Evolutionary conservation across 2,888 invertebrate genomes (phyloP).

Genomic region (Drosophila putrida): DNA sequence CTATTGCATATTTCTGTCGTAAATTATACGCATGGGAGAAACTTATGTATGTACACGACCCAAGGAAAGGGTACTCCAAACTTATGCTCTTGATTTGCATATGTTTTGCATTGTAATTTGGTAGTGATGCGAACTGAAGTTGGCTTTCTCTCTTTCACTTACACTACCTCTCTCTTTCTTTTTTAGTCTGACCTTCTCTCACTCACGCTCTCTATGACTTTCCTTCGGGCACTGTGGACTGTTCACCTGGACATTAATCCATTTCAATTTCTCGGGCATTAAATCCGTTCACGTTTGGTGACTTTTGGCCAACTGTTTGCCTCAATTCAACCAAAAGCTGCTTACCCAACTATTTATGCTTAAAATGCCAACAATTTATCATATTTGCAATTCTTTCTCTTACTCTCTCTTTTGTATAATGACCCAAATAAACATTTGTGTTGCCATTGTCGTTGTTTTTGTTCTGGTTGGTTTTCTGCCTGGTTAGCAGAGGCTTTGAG

Average conservation of each 20-base stretch:
- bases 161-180: neutral
- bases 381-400: constrained; percentile 41
- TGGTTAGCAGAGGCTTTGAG: constrained; percentile 13
- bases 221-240: neutral
- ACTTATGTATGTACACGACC: constrained; percentile 23
- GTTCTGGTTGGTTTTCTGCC: constrained; percentile 9
- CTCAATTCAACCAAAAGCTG: constrained; percentile 17
- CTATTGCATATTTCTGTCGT: constrained; percentile 64
- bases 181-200: no score
- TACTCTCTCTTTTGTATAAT: constrained; percentile 55
- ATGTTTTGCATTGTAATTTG: constrained; percentile 54
- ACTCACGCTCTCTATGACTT: neutral
- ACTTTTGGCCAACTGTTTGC: constrained; percentile 33
- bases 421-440: constrained; percentile 64
- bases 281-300: constrained; percentile 38
- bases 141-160: neutral
- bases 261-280: constrained; percentile 43
- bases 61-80: constrained; percentile 31
- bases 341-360: constrained; percentile 50
- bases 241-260: constrained; percentile 35
- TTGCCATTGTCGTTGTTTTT: neutral
- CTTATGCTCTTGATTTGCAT: constrained; percentile 57
- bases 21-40: constrained; percentile 51
- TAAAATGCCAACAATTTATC: constrained; percentile 64
- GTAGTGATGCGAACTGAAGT: constrained; percentile 4